Base-by-base conservation (phyloP, 2,797 vertebrate species). In the Chelmon rostratus region DNA sequence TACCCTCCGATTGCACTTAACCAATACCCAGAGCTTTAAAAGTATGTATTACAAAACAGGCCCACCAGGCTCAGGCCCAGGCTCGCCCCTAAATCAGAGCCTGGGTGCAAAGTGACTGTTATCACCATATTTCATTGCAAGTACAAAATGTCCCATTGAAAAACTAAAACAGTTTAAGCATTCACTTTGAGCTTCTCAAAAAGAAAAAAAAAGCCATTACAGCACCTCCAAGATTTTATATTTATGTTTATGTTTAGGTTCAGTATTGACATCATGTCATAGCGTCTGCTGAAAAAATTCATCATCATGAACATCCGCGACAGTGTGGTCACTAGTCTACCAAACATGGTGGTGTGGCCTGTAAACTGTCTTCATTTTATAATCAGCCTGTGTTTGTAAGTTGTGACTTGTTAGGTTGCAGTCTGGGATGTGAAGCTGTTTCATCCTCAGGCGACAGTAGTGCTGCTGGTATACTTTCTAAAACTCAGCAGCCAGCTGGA, bases 401-500 rank as follows among this genome's bases (percentile, higher is more conserved):
- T n/a, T 68, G 68, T 16, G 49, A 9, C 63, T 37, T 53, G 16
- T 8, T 56, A 37, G 6, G 35, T 33, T 38, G 28, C 66, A 19
- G 49, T 33, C 16, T 57, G 15, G 40, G 38, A 31, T 28, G 23
- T 66, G 21, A 33, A 46, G 1, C 53, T 40, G 58, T 42, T 28
- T 3, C 8, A 11, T 59, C 44, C 3, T 0, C 56, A 47, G 0
- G n/a, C 23, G 9, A 47, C 53, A 54, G 42, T 10, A 23, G 49
- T 9, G 10, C 53, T 25, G 3, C 23, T 44, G 38, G 15, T 49
- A 13, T 6, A n/a, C 38, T 57, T 54, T 23, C 31, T 53, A 8
- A 81, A 74, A 47, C n/a, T 63, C 31, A 75, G 62, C 53, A 68
- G 62, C 49, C 80, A 78, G 74, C 75, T 82, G 73, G 81, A 72